Base-by-base conservation (phyloP, 2,797 vertebrate species). In the Champsocephalus gunnari region DNA sequence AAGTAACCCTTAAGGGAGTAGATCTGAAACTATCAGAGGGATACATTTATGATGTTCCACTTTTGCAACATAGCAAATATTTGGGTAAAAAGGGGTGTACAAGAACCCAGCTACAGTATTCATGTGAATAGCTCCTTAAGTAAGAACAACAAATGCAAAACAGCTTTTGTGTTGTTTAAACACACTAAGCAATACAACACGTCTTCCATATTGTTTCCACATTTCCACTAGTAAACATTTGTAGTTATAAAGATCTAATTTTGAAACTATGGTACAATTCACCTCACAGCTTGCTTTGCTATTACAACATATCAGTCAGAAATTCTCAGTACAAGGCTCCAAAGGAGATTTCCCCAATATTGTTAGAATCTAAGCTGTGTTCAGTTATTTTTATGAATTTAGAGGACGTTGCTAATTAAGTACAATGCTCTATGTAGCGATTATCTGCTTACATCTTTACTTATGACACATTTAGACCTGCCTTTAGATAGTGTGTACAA, bases 311-410 rank as follows among this genome's bases (percentile, higher is more conserved):
- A 53, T 84, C n/a, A 12, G 11, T 57, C 19, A 3, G 3, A 21
- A 55, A n/a, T 41, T 57, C 1, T 67, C 13, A 44, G 17, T 28
- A 53, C 11, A 48, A 2, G 19, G 9, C 63, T 54, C 8, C 5
- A 13, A 34, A 12, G 62, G 4, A 12, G 12, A 1, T 41, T 41
- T 60, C 34, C 28, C 0, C n/a, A 57, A 3, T 21, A 13, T 43
- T 67, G 1, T 43, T 48, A 21, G 69, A 41, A 73, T 53, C 50
- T 21, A 16, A 71, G 43, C 61, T 47, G 19, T 59, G 17, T 57
- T 50, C 11, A 21, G 10, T 17, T 38, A 17, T 44, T 32, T 66
- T 16, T 7, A 4, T 58, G 21, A 55, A 34, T 4, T n/a, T 9
- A 14, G 47, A 49, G 17, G 24, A 2, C 61, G 3, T 55, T 24